Conservation (phyloP, 2,113 vertebrate species). For the Melanocharis versteri region DNA sequence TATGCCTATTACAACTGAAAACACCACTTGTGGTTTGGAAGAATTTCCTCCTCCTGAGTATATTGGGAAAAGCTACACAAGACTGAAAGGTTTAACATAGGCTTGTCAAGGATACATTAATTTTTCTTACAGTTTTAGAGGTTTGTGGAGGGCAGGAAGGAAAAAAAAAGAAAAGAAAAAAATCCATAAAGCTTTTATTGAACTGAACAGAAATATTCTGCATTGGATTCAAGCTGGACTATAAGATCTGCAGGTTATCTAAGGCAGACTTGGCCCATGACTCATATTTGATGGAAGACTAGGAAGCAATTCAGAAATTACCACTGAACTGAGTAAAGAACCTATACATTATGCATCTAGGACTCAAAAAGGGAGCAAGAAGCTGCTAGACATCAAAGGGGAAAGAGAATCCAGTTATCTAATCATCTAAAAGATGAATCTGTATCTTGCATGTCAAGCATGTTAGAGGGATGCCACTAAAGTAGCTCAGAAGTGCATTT, state of each 20-base stretch:
- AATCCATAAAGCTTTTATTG: not conserved
- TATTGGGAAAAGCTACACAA: not conserved
- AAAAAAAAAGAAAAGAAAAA: rapidly evolving
- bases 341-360: not conserved
- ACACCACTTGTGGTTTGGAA: not conserved
- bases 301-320: conserved; percentile 9
- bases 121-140: not conserved
- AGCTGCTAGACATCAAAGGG: not conserved
- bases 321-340: not conserved
- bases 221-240: not conserved
- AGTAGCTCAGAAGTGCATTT: not conserved
- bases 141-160: not conserved
- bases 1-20: not conserved
- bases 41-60: not conserved
- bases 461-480: not conserved
- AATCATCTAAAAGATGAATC: not conserved
- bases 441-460: not conserved
- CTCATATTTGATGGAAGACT: not conserved
- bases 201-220: not conserved
- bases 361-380: not conserved
- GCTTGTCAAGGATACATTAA: not conserved
- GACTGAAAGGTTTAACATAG: not conserved
- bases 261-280: not conserved
- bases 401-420: not conserved
- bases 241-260: not conserved